Evolutionary conservation across 1,140 invertebrate species (phyloP).

Genomic region (Diachasmimorpha longicaudata): DNA sequence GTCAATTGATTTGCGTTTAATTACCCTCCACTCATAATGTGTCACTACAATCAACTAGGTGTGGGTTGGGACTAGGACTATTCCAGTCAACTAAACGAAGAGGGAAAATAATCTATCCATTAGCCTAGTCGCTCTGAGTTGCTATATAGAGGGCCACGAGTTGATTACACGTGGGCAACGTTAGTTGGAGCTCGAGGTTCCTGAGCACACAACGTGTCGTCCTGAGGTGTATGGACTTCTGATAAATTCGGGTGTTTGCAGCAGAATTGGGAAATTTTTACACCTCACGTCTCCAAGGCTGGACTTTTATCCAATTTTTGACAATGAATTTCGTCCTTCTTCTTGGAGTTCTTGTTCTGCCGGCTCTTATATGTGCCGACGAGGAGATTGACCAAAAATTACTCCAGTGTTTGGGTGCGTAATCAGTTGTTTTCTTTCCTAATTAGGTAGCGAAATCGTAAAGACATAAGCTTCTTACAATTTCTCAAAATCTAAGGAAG

Average conservation of each 20-base stretch:
- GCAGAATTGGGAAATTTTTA: neutral
- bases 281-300: neutral
- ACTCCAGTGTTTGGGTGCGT: constrained; percentile 48
- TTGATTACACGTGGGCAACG: constrained; percentile 22
- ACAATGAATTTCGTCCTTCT: neutral
- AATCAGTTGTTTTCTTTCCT: constrained; percentile 3
- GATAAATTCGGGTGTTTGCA: neutral
- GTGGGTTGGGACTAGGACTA: no score
- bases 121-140: no score
- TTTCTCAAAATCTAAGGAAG: no score
- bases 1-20: no score
- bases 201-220: neutral
- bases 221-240: neutral
- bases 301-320: neutral
- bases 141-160: neutral
- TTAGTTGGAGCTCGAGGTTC: neutral
- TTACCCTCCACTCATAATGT: no score
- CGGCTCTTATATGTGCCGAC: neutral
- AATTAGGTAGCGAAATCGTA: neutral
- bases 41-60: no score
- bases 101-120: no score
- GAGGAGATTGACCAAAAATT: constrained; percentile 40
- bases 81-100: no score
- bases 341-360: constrained; percentile 6
- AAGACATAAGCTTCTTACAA: no score